These are phyloP conservation scores for Poicephalus gulielmi DNA, from an alignment of 2,113 vertebrate species.

Conservation along the genomic window DNA sequence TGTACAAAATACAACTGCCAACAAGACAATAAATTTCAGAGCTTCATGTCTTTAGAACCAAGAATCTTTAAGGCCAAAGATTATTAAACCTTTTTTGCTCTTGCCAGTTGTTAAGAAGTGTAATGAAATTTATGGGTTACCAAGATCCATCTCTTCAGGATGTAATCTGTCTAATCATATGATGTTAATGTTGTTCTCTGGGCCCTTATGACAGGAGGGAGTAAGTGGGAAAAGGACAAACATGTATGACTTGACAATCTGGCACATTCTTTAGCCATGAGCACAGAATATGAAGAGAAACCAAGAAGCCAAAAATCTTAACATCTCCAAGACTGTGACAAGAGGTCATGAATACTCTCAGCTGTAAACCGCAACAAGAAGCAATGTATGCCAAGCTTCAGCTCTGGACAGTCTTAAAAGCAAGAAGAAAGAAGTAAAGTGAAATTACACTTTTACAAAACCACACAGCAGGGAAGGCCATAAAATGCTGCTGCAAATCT, in stretches of 20 bases:
- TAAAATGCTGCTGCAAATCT: neutral
- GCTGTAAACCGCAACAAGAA: neutral
- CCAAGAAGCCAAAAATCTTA: neutral
- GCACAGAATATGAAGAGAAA: neutral
- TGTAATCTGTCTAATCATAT: neutral
- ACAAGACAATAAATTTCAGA: neutral
- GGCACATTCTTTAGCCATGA: neutral
- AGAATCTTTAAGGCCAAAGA: neutral
- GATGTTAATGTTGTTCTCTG: neutral
- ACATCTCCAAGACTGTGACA: neutral
- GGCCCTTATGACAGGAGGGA: neutral
- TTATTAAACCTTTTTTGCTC: neutral
- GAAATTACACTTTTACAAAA: neutral
- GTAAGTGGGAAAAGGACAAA: neutral
- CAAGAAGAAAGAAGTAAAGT: neutral
- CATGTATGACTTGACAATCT: neutral
- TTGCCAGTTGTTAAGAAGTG: neutral
- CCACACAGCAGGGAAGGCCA: neutral
- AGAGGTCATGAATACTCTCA: neutral
- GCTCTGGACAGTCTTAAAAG: neutral
- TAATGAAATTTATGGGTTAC: conserved; percentile 9
- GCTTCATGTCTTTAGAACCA: neutral
- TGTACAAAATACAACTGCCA: neutral
- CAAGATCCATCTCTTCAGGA: neutral
- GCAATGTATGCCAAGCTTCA: neutral